Percentiles rank a stretch among this genome's conserved stretches.
These are phyloP conservation scores for Cosmia pyralina DNA, from an alignment of 2,888 invertebrate genomes.

Conservation along the genomic window DNA sequence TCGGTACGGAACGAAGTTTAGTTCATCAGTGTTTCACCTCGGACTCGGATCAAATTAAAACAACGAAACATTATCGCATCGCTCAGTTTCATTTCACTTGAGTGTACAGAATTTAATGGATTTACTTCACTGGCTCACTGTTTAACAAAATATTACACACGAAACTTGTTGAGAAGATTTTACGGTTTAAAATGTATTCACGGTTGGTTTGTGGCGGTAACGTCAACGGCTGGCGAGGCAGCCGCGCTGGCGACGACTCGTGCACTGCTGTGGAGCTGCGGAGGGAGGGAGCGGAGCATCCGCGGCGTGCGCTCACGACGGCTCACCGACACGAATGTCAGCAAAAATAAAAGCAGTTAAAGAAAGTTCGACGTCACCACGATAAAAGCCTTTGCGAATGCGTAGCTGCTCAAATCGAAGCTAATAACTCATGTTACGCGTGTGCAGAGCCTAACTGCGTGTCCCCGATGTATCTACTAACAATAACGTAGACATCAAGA, in stretches of 20 bases:
- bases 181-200: slow-evolving; percentile 78
- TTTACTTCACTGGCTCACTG: slow-evolving; percentile 74
- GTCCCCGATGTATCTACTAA: slow-evolving; percentile 61
- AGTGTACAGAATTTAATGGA: slow-evolving; percentile 67
- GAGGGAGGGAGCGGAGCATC: slow-evolving; percentile 51
- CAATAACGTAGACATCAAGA: slow-evolving; percentile 39
- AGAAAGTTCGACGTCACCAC: slow-evolving; percentile 86
- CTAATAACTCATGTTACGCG: slow-evolving; percentile 80
- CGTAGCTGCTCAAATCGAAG: slow-evolving; percentile 80
- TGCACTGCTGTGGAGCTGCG: slow-evolving; percentile 38
- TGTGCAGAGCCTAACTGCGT: slow-evolving; percentile 74
- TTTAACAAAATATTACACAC: slow-evolving; percentile 70
- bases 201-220: slow-evolving; percentile 77
- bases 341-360: slow-evolving; percentile 80
- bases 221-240: slow-evolving; percentile 66
- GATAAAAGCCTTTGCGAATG: slow-evolving; percentile 79
- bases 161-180: slow-evolving; percentile 70
- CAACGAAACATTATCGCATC: slow-evolving; percentile 80
- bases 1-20: slow-evolving; percentile 58
- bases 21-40: slow-evolving; percentile 70
- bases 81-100: slow-evolving; percentile 81
- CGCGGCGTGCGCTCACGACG: slow-evolving; percentile 81
- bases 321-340: slow-evolving; percentile 73
- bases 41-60: slow-evolving; percentile 74
- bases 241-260: slow-evolving; percentile 66